These are phyloP conservation scores for Cuculus canorus DNA, from an alignment of 2,797 vertebrate species.

Conservation along the genomic window DNA sequence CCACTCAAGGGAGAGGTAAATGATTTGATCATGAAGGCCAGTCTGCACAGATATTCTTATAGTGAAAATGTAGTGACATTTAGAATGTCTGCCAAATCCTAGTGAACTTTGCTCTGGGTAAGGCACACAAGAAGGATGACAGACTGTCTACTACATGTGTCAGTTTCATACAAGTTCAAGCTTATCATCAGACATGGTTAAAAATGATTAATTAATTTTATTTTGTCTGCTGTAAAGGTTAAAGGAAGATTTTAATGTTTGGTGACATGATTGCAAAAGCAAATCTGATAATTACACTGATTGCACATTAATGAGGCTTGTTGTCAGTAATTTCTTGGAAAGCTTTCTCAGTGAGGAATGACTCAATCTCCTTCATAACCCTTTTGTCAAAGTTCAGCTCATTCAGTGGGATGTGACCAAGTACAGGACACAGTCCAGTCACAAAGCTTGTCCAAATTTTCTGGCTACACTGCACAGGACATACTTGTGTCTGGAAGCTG, in stretches of 20 bases:
- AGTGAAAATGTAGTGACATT: neutral
- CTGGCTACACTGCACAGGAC: fast-evolving
- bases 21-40: neutral
- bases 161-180: neutral
- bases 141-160: neutral
- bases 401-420: neutral
- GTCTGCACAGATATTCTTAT: neutral
- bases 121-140: neutral
- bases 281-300: neutral
- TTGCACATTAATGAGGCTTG: neutral
- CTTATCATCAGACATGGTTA: neutral
- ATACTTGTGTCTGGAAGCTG: neutral
- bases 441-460: neutral
- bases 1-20: neutral
- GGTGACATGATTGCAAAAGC: neutral
- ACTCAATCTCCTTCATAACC: neutral
- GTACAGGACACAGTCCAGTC: neutral
- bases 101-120: neutral
- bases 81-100: neutral
- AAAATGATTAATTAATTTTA: neutral
- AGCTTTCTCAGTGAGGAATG: neutral
- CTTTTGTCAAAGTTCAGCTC: neutral
- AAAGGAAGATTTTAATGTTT: neutral
- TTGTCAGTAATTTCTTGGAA: neutral
- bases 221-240: neutral